Evolutionary conservation across 1,140 invertebrate genomes (phyloP).

Genomic region (Heliconius eleuchia): DNA sequence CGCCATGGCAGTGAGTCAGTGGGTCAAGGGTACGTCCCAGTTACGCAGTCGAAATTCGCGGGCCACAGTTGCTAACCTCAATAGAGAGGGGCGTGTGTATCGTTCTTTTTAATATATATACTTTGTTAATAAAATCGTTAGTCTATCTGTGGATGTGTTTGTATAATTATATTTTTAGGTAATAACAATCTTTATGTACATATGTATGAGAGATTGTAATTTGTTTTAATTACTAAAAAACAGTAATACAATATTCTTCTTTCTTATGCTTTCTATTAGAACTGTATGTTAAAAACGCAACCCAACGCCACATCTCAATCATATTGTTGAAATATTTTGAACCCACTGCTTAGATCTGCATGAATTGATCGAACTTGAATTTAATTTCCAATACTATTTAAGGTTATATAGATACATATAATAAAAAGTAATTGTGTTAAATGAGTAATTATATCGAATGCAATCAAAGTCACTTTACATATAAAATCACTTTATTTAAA

Average conservation of each 20-base stretch:
- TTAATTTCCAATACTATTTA: not conserved
- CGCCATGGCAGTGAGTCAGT: conserved; percentile 76
- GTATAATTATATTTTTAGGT: not conserved
- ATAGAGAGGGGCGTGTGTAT: conserved; percentile 55
- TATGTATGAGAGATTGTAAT: no score
- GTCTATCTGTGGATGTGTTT: not conserved
- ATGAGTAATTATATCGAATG: not conserved
- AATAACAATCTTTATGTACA: no score
- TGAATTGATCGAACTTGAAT: not conserved
- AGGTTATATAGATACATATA: no score
- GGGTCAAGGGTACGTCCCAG: conserved; percentile 77
- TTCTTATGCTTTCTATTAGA: no score
- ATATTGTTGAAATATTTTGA: no score
- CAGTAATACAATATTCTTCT: no score
- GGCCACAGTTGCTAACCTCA: conserved; percentile 71
- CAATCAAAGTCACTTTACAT: not conserved
- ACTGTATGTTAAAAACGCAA: no score
- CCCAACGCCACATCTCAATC: no score
- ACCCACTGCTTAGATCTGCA: no score
- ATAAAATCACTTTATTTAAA: not conserved
- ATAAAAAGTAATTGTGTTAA: not conserved
- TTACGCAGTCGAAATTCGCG: conserved; percentile 78
- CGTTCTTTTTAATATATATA: conserved; percentile 19
- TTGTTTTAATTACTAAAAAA: no score
- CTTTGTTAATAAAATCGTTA: not conserved